Conservation (phyloP, 53 echinoderm and acorn worm species). For the Crossaster papposus region DNA sequence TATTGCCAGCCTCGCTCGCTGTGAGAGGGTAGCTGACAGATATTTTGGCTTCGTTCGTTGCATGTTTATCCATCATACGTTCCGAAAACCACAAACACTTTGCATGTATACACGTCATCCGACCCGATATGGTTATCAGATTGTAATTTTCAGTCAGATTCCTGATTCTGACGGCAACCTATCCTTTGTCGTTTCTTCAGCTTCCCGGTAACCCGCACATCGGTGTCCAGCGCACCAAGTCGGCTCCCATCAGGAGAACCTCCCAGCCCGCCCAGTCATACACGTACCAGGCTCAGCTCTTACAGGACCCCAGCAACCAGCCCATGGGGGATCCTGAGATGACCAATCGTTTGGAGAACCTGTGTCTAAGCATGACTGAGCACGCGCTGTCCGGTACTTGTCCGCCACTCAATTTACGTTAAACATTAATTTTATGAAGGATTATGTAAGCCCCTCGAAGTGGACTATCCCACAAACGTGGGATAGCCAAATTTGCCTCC, state of each 20-base stretch:
- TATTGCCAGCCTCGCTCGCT: too few relatives aligned
- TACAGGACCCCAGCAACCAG: constrained; percentile 61
- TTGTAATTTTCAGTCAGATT: background rate
- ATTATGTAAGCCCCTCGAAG: too few relatives aligned
- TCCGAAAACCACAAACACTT: too few relatives aligned
- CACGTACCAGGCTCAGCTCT: constrained; percentile 57
- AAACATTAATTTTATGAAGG: too few relatives aligned
- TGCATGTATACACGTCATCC: too few relatives aligned
- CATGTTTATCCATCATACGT: too few relatives aligned
- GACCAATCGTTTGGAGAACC: constrained; percentile 79
- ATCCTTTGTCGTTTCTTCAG: constrained; percentile 12
- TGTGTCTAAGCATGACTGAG: constrained; percentile 96
- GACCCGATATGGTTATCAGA: too few relatives aligned
- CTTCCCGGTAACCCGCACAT: constrained; percentile 72
- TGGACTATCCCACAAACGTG: too few relatives aligned
- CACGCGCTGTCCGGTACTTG: constrained; percentile 80
- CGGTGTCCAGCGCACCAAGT: constrained; percentile 86
- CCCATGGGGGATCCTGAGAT: constrained; percentile 82
- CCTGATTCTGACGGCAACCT: background rate
- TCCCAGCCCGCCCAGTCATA: constrained; percentile 69
- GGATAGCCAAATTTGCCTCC: too few relatives aligned
- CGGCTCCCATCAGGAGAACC: constrained; percentile 73
- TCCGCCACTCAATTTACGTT: background rate
- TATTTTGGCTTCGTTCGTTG: too few relatives aligned
- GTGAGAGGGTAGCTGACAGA: too few relatives aligned